Evolutionary conservation across 2,113 vertebrate genomes (phyloP).

Genomic region (Hirundichthys speculiger): DNA sequence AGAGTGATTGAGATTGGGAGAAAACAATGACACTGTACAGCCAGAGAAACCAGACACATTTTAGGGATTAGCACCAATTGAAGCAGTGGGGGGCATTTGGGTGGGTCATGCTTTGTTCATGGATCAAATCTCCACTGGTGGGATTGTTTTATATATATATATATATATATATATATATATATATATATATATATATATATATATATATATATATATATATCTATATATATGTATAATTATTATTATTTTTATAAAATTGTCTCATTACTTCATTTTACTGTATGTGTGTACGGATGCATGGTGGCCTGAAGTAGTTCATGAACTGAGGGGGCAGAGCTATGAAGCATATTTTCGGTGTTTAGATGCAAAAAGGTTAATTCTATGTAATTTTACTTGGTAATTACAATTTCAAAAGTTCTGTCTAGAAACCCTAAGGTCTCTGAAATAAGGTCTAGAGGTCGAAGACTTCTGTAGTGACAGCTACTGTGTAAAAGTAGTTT

Average conservation of each 20-base stretch:
- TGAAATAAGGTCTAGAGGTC: neutral
- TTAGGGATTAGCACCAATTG: conserved; percentile 60
- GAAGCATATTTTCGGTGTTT: neutral
- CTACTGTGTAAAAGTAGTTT: too few relatives aligned
- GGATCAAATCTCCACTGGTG: conserved; percentile 42
- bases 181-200: too few relatives aligned
- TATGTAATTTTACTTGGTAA: neutral
- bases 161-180: too few relatives aligned
- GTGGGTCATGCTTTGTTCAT: conserved; percentile 51
- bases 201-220: too few relatives aligned
- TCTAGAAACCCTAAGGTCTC: neutral
- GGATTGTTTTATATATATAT: too few relatives aligned
- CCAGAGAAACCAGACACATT: conserved; percentile 51
- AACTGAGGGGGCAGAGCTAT: neutral
- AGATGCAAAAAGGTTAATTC: neutral
- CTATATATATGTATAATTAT: too few relatives aligned
- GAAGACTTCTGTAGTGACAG: too few relatives aligned
- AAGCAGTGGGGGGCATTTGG: conserved; percentile 14
- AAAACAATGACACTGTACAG: conserved; percentile 61
- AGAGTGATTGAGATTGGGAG: conserved; percentile 59
- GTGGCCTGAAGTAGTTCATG: neutral
- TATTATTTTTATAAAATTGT: too few relatives aligned
- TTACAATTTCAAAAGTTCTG: neutral
- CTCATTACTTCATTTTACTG: conserved; percentile 17
- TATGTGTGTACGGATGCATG: neutral